Evolutionary conservation across 2,113 vertebrate genomes (phyloP), one percentile per base, ranked within the genome.

Genomic region (Holacanthus passer): DNA sequence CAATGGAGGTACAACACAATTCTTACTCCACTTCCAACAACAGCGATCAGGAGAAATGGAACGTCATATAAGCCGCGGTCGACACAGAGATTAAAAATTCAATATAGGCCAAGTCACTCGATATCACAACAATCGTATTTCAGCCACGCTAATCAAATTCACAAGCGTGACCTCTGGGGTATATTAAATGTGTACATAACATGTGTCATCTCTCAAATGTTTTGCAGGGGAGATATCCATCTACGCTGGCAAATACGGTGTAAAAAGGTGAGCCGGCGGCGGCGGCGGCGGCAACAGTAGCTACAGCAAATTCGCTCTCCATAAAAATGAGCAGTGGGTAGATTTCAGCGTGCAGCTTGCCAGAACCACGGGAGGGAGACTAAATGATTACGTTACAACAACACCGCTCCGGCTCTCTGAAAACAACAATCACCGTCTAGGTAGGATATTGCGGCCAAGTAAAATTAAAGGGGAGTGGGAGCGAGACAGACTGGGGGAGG

Each of bases 331-430:
- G 87, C 80, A 50, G 86, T 67, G 82, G 88, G 87, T 89, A 56
- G 81, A 89, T 89, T 86, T 93, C 78, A 81, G 87, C 48, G 0
- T 47, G 85, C 53, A 66, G 86, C 82, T 82, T 87, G 91, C 88
- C 90, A 93, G 91, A 91, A 84, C 87, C 79, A 78, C 69, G 43
- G 87, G 87, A 89, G 86, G 88, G 83, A 91, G 87, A 92, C 89
- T 85, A 85, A 89, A 88, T 93, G 91, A 95, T 91, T 91, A 91
- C 76, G 81, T 89, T 94, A 87, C 91, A 89, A 87, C 89, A 86
- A 88, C 73, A 77, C 71, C 53, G 79, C 81, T 77, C 86, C 81
- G 56, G 87, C 76, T 77, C 79, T 84, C 75, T 56, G 87, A 91
- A 92, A 93, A 92, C 85, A 91, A 94, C 90, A 91, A 92, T 91